Conservation (phyloP, 2,888 invertebrate genomes). For the Gymnosoma rotundatum region DNA sequence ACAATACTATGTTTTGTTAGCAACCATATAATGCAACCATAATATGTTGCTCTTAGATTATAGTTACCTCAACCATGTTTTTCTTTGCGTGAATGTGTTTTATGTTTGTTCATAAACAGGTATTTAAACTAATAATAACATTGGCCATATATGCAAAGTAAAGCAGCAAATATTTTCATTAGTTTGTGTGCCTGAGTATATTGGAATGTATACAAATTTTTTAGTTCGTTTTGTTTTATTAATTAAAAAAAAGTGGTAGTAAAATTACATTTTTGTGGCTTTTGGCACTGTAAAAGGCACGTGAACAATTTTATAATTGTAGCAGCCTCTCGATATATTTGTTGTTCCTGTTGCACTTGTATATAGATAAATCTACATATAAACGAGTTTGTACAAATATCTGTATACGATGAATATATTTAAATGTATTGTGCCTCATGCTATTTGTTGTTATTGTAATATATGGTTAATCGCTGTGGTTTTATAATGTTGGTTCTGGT, state of each 20-base stretch:
- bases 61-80: too few species aligned
- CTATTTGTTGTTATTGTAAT: conserved; percentile 56
- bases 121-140: conserved; percentile 37
- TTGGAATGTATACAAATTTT: not conserved
- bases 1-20: too few species aligned
- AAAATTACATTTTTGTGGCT: conserved; percentile 59
- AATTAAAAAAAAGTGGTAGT: conserved; percentile 37
- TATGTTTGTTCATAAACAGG: not conserved
- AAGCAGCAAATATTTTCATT: not conserved
- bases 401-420: conserved; percentile 8
- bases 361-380: not conserved
- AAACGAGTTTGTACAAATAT: not conserved
- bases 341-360: not conserved
- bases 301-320: conserved; percentile 57
- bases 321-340: not conserved
- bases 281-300: conserved; percentile 46
- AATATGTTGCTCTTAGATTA: too few species aligned
- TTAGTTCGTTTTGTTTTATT: not conserved
- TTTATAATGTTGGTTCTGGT: conserved; percentile 60
- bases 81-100: too few species aligned
- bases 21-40: too few species aligned
- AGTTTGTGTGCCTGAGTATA: not conserved
- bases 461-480: conserved; percentile 63
- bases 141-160: conserved; percentile 1
- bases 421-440: conserved; percentile 42